Evolutionary conservation across 2,113 vertebrate species (phyloP), one percentile per base, ranked within the genome.

Genomic region (Nibea albiflora): DNA sequence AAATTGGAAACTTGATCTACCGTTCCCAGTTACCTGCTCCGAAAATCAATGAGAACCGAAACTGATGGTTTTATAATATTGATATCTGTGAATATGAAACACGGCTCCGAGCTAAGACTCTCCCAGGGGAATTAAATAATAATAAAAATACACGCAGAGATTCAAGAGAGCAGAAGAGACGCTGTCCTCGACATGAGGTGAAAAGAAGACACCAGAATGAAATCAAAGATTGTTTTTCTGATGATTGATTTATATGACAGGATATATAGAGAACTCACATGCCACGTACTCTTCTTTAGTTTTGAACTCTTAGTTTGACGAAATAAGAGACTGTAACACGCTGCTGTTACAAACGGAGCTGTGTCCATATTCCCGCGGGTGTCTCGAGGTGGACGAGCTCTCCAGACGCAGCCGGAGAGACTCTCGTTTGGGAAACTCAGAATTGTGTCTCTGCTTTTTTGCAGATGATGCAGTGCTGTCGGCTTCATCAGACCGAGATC

Each of bases 51-150:
- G 16, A 64, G n/a, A 64, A 44, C 16, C 3, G 2, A 75, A n/a
- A 75, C 49, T n/a, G 4, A 20, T 54, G 73, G 31, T 28, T 65
- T 76, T 46, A 56, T 20, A 44, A 54, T 17, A 76, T 65, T 20
- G 17, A 7, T 14, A 22, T 57, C 26, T 22, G 39, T 76, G 11
- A 53, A 11, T 11, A 44, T 4, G 50, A 72, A 79, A 83, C 75
- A 57, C n/a, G 64, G 31, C 6, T 54, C 26, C 1, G n/a, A 16
- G 31, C 47, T 28, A 61, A 35, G 26, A 68, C 26, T 31, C 11
- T 28, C 26, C 31, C 2, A 61, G 71, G 20, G 20, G 12, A 52
- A 74, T n/a, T 42, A 39, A 42, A 35, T 20, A n/a, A n/a, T 20
- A 42, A 61, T 61, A 17, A 22, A 49, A 47, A 35, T 46, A 46